Conservation (phyloP, 1,140 invertebrate species). For the Calephelis nemesis region DNA sequence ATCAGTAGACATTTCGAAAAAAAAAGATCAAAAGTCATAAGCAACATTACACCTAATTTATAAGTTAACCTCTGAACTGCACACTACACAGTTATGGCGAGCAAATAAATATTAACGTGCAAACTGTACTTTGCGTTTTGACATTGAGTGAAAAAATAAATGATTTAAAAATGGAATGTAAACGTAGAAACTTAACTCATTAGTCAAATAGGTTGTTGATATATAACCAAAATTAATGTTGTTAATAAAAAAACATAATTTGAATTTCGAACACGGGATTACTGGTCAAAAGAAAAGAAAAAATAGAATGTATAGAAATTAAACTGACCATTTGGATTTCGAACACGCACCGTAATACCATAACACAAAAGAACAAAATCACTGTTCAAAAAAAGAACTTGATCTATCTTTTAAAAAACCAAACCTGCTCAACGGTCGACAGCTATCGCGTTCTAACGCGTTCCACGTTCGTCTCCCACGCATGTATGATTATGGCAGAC, state of each 20-base stretch:
- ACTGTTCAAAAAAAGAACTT: constrained; percentile 18
- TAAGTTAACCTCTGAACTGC: no score
- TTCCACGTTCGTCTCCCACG: constrained; percentile 14
- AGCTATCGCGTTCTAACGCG: constrained; percentile 13
- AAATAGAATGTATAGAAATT: constrained; percentile 12
- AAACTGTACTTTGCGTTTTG: no score
- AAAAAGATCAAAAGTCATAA: no score
- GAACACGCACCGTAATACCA: constrained; percentile 13
- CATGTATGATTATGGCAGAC: background rate
- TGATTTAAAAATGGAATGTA: background rate
- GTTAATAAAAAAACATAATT: background rate
- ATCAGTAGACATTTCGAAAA: no score
- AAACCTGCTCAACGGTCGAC: constrained; percentile 19
- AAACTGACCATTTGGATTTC: constrained; percentile 17
- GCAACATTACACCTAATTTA: no score
- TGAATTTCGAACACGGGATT: background rate
- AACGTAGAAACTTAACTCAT: background rate
- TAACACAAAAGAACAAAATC: constrained; percentile 18
- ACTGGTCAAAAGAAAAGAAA: constrained; percentile 1
- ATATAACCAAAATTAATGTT: background rate
- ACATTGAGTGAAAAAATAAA: background rate
- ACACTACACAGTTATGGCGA: no score
- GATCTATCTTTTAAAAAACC: constrained; percentile 15
- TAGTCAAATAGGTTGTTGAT: no score
- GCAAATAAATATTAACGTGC: no score